Percentiles rank a stretch among this genome's conserved stretches.
phyloP scores from a whole-genome alignment of 2,113 vertebrate species.

The Collichthys lucidus region DNA sequence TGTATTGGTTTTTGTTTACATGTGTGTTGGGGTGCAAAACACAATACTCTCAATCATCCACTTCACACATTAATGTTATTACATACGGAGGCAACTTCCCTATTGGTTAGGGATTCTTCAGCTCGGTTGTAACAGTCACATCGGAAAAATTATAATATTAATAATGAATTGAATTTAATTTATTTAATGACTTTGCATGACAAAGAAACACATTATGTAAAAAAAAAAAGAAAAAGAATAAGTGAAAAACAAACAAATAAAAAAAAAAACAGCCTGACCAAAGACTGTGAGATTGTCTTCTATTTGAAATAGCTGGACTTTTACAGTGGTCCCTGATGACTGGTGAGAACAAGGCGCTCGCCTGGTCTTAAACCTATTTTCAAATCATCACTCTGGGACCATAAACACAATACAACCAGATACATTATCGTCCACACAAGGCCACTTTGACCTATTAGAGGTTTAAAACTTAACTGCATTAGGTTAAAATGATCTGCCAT shows the following conservation, averaged over 20 bases:
- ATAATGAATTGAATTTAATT: too few species aligned
- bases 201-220: not conserved
- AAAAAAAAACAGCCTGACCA: not conserved
- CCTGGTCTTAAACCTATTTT: not conserved
- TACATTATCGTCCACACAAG: conserved; percentile 27
- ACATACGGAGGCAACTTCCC: too few species aligned
- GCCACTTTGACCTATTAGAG: conserved; percentile 19
- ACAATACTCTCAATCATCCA: too few species aligned
- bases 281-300: conserved; percentile 19
- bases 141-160: too few species aligned
- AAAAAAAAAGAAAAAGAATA: not conserved
- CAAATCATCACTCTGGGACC: conserved; percentile 6
- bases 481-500: conserved; percentile 40
- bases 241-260: not conserved
- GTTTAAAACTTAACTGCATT: conserved; percentile 2
- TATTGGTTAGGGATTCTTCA: too few species aligned
- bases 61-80: too few species aligned
- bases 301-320: conserved; percentile 10
- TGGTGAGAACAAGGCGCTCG: not conserved
- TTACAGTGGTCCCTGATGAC: not conserved
- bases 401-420: not conserved
- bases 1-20: too few species aligned
- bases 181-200: not conserved
- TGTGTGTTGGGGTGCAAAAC: too few species aligned
- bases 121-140: not conserved